Evolutionary conservation across 1,140 invertebrate species (phyloP), one percentile per base, ranked within the genome.

Genomic region (Tribolium madens): DNA sequence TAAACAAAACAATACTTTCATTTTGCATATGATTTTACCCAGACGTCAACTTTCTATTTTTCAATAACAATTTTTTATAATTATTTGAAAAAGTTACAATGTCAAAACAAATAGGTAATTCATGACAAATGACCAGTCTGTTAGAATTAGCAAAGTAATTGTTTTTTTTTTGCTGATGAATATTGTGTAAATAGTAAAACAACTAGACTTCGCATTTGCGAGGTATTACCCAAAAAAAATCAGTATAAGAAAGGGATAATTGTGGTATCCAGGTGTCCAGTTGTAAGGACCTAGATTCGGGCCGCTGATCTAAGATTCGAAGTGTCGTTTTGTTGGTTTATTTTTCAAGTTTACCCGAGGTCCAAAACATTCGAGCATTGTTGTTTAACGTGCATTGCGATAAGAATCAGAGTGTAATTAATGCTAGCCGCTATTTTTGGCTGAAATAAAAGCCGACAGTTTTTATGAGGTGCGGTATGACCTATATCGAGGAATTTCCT

Each of bases 401-500:
- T 57, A 57, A 57, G 10, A 26, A 57, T 57, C 52, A 9, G 15
- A 18, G 15, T 21, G 52, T 57, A 57, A 57, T 57, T 57, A 57
- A 57, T 18, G 52, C 9, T 57, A 18, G 14, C 52, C 15, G 17
- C 7, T 57, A 57, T 15, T 64, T 64, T 64, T 18, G 57, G 57
- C 21, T 64, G 52, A 57, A 17, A 57, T 57, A 57, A 57, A 42
- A n/a, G 14, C 15, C 52, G 15, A 57, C 52, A 18, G 52, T 57
- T 57, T n/a, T 26, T 57, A 57, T 57, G 52, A 17, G 14, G 52
- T 57, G 52, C 52, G 10, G 57, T 64, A 64, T 64, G 57, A 64
- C 57, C 57, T 64, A 64, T 33, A 64, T 64, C 21, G 21, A 57
- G 52, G 14, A 64, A 64, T 64, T 64, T 64, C 57, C 57, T 64